Base-by-base conservation (phyloP, 2,113 vertebrate genomes). In the Psittacula cyanocephala region DNA sequence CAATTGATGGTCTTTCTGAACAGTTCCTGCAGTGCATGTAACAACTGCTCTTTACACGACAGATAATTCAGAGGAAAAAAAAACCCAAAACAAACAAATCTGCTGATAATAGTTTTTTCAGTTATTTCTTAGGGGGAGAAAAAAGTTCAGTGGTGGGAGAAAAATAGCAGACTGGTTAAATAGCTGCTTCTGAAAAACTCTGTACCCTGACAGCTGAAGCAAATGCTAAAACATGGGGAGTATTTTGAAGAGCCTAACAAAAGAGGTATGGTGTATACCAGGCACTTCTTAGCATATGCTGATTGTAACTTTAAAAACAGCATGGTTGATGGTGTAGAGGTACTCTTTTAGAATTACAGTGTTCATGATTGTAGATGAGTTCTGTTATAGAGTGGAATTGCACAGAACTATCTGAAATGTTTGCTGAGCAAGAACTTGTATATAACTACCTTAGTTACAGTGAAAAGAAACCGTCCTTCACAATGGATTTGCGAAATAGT, bases 261-360 rank as follows among this genome's bases (percentile, higher is more conserved):
- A 71, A 28, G n/a, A 88, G 19, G 8, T 4, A 3, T 33, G 53
- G 49, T 77, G 12, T 31, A 7, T 41, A 35, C 31, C 0, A 0
- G 52, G 53, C 28, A 18, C 18, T 68, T 44, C 41, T 43, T 68
- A 68, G 41, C 33, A 5, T 80, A 41, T 57, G 13, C 10, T 43
- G 29, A n/a, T 37, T 74, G 6, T 37, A 41, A 52, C 23, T 72
- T 81, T 44, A 35, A 91, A 90, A 57, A 60, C 57, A 24, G 2
- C 13, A 4, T 60, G 7, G 8, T 47, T 50, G 8, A 22, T 93
- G 19, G 16, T 46, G 23, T 37, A 35, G 50, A 91, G 22, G 35
- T 31, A 41, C 1, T 78, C 24, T 75, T 44, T 4, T 22, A 20
- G 23, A 81, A 72, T 70, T 76, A 64, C 35, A 29, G 0, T n/a